Percentiles rank a stretch among this genome's conserved stretches.
Conservation (phyloP, 2,888 invertebrate species). For the Microctonus hyperodae region DNA sequence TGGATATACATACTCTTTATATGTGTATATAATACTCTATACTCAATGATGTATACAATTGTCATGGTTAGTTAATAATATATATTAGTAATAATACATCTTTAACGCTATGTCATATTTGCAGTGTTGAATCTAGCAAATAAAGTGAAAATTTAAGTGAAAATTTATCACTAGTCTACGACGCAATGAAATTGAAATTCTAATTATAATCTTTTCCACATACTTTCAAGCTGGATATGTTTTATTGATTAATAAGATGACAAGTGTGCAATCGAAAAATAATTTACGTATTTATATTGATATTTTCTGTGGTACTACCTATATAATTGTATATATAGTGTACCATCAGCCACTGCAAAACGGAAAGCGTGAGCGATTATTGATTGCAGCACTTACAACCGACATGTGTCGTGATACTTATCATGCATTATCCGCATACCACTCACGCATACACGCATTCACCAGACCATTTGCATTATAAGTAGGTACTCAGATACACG, state of each 20-base stretch:
- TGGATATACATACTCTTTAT: background rate
- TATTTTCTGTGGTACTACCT: background rate
- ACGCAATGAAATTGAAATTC: too few relatives aligned
- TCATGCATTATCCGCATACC: constrained; percentile 51
- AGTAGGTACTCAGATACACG: background rate
- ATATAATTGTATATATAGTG: background rate
- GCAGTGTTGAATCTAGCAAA: too few relatives aligned
- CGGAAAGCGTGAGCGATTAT: constrained; percentile 45
- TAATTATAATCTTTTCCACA: too few relatives aligned
- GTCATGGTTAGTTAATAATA: too few relatives aligned
- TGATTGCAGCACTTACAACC: constrained; percentile 56
- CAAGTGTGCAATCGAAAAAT: background rate
- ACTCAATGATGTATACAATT: background rate
- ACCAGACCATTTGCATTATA: background rate
- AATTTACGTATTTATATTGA: background rate
- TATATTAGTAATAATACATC: too few relatives aligned
- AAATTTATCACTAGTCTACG: too few relatives aligned
- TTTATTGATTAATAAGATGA: too few relatives aligned
- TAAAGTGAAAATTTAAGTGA: too few relatives aligned
- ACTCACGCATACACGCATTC: constrained; percentile 33
- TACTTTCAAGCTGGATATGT: too few relatives aligned
- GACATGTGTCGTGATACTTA: constrained; percentile 60
- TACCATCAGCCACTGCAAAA: constrained; percentile 12
- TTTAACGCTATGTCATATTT: too few relatives aligned
- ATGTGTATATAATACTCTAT: background rate